These are phyloP conservation scores for Dendrocopos noguchii DNA, from an alignment of 2,113 vertebrate species.

Conservation along the genomic window DNA sequence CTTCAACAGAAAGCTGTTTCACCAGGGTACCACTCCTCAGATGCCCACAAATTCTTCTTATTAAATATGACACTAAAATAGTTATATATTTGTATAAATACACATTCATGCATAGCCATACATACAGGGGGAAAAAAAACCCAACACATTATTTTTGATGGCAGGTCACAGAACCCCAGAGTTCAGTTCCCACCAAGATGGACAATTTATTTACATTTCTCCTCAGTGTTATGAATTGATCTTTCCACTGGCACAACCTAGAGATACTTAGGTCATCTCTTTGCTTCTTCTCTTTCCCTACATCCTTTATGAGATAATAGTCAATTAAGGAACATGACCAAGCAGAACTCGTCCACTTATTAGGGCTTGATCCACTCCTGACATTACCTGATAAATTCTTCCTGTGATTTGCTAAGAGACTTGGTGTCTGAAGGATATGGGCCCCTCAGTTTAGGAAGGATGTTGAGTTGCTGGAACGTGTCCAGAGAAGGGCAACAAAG, in stretches of 20 bases:
- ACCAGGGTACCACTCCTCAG: not conserved
- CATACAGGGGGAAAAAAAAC: not conserved
- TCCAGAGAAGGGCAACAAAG: too few relatives aligned
- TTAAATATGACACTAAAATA: too few relatives aligned
- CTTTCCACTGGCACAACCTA: not conserved
- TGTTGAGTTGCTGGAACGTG: too few relatives aligned
- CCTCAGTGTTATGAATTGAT: not conserved
- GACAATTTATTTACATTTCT: slow-evolving; percentile 29
- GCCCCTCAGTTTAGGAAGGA: too few relatives aligned
- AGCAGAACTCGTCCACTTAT: not conserved
- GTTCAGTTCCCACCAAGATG: not conserved
- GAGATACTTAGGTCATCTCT: not conserved
- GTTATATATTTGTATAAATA: too few relatives aligned
- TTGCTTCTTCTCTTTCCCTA: not conserved
- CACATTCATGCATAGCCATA: not conserved
- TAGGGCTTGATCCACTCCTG: not conserved
- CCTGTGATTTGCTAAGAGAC: not conserved
- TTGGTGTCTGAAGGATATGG: fast-evolving
- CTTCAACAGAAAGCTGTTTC: not conserved
- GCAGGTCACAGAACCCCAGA: not conserved
- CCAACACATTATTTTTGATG: not conserved
- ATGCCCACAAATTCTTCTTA: not conserved
- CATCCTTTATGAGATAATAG: not conserved
- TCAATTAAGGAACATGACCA: not conserved
- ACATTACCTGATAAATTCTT: not conserved